phyloP scores from a whole-genome alignment of 2,888 invertebrate species.

The Sussaba pulchella region DNA sequence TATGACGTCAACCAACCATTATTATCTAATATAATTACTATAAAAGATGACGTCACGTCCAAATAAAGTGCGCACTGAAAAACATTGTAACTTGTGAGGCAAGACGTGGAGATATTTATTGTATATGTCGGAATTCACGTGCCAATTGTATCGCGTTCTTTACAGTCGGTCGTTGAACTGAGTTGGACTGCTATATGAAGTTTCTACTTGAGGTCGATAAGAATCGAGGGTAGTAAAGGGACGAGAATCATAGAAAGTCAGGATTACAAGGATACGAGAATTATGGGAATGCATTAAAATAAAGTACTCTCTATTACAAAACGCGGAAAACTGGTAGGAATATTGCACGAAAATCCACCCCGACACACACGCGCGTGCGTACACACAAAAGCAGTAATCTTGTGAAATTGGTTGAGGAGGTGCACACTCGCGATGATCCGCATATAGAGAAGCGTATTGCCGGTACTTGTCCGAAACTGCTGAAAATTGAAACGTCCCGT shows the following conservation, averaged over 20 bases:
- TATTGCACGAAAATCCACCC: neutral
- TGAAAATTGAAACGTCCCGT: constrained; percentile 38
- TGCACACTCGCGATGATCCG: constrained; percentile 34
- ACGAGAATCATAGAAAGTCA: neutral
- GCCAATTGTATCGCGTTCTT: neutral
- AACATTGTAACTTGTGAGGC: no score
- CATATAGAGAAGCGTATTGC: constrained; percentile 19
- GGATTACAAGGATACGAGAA: constrained; percentile 18
- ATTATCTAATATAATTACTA: no score
- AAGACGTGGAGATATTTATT: no score
- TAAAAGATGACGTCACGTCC: no score
- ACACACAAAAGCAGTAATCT: constrained; percentile 1
- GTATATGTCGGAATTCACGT: neutral
- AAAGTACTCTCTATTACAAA: constrained; percentile 31
- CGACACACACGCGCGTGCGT: neutral
- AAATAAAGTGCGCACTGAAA: no score
- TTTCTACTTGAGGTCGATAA: neutral
- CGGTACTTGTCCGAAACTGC: constrained; percentile 37
- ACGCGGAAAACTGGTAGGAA: constrained; percentile 29
- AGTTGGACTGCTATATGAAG: neutral
- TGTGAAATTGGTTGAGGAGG: constrained; percentile 10
- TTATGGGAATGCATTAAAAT: constrained; percentile 47
- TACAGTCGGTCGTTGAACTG: neutral
- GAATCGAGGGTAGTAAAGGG: neutral
- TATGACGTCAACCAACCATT: no score